These are phyloP conservation scores for Antrozous pallidus DNA, from an alignment of 2,797 vertebrate genomes.

Conservation along the genomic window DNA sequence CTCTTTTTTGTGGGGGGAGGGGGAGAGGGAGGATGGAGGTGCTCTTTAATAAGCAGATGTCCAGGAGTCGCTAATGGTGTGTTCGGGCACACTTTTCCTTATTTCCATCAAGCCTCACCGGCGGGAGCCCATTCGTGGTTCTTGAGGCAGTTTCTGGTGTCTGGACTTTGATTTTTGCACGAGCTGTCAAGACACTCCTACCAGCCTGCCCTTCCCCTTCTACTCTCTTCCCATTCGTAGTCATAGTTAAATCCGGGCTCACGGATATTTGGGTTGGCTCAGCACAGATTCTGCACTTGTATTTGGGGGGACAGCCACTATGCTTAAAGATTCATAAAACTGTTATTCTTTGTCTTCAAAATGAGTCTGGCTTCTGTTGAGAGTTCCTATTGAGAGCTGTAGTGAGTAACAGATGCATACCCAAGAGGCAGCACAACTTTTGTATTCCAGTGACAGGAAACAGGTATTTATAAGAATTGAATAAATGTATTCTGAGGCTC, in stretches of 20 bases:
- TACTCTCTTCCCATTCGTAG: constrained; percentile 31
- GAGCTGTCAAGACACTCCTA: constrained; percentile 44
- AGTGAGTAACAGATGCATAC: constrained; percentile 60
- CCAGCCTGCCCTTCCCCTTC: not conserved
- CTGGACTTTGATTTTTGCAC: constrained; percentile 13
- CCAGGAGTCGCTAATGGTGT: not conserved
- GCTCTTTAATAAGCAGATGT: not conserved
- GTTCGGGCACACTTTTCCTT: not conserved
- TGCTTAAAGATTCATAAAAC: constrained; percentile 59
- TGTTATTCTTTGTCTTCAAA: constrained; percentile 67
- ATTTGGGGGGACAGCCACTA: constrained; percentile 4
- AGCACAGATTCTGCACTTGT: constrained; percentile 44
- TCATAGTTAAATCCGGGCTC: constrained; percentile 46
- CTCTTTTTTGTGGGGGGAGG: not conserved
- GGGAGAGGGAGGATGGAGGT: too few species aligned
- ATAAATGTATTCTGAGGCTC: constrained; percentile 45
- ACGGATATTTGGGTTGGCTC: constrained; percentile 16
- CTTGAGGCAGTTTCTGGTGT: constrained; percentile 17
- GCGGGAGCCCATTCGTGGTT: not conserved
- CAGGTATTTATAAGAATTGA: constrained; percentile 55
- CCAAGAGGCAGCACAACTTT: constrained; percentile 51
- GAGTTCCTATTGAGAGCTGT: constrained; percentile 13
- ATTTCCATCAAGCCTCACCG: not conserved
- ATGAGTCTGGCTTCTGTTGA: constrained; percentile 59
- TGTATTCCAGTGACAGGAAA: constrained; percentile 53